A percentile compares a stretch with the other conserved stretches of the same genome.
phyloP scores from a whole-genome alignment of 2,113 vertebrate species.

The Ochotona curzoniae region DNA sequence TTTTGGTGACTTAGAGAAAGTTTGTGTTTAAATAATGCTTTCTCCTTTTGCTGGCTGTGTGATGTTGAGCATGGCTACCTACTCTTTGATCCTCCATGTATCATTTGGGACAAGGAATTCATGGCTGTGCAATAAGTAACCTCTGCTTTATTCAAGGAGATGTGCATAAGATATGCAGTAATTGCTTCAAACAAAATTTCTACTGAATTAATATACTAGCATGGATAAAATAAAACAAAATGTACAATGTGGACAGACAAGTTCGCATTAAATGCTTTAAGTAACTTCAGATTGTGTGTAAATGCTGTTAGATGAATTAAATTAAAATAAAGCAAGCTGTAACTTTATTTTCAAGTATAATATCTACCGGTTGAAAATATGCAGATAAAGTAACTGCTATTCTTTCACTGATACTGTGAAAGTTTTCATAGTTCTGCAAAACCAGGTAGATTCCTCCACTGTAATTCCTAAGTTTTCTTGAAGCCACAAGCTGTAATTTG shows the following conservation, averaged over 20 bases:
- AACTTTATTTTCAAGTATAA: neutral
- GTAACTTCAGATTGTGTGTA: neutral
- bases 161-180: neutral
- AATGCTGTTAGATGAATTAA: neutral
- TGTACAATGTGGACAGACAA: neutral
- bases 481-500: neutral
- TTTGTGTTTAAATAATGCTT: neutral
- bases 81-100: neutral
- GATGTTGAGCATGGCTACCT: neutral
- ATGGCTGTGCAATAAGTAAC: neutral
- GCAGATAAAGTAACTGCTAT: neutral
- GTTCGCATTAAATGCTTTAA: neutral
- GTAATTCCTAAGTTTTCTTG: neutral
- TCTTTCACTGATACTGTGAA: neutral
- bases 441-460: neutral
- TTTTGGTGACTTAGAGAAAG: neutral
- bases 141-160: neutral
- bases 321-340: neutral
- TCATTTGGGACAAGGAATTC: neutral
- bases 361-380: neutral
- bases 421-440: neutral
- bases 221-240: constrained; percentile 15
- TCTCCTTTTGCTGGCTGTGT: neutral
- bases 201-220: neutral
- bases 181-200: constrained; percentile 17